Evolutionary conservation across 2,797 vertebrate species (phyloP).

Genomic region (Lepilemur septentrionalis): DNA sequence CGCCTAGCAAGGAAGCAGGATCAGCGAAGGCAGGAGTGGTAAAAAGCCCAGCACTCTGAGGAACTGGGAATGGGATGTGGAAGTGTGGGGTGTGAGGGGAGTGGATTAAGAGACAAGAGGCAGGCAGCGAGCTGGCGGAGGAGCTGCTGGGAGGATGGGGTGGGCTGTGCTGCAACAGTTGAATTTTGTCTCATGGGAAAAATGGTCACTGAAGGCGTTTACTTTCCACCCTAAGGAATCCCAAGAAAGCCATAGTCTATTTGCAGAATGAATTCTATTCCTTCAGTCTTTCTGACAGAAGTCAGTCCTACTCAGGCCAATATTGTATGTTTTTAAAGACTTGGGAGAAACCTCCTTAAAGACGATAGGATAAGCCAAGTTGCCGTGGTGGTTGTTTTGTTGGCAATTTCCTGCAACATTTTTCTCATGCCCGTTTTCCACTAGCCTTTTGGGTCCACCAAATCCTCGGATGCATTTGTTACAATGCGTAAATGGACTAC

Average conservation of each 20-base stretch:
- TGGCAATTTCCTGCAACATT: background rate
- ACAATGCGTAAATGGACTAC: background rate
- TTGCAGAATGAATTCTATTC: background rate
- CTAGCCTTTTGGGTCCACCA: background rate
- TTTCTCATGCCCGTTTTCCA: background rate
- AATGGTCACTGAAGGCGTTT: background rate
- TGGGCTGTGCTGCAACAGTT: background rate
- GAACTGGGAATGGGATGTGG: too few relatives aligned
- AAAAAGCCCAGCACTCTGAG: fast-evolving
- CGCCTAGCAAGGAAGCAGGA: background rate
- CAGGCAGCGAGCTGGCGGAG: background rate
- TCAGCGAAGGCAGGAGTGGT: background rate
- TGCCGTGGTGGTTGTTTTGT: background rate
- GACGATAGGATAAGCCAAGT: background rate
- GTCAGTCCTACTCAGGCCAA: background rate
- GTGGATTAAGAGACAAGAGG: background rate
- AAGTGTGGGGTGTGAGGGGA: fast-evolving
- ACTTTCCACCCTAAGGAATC: background rate
- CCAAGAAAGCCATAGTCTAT: background rate
- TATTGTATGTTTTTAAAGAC: background rate
- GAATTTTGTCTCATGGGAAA: background rate
- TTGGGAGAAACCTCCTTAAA: background rate
- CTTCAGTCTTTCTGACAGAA: background rate
- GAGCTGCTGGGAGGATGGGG: background rate
- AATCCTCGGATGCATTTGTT: background rate